phyloP scores from a whole-genome alignment of 2,797 vertebrate species.

The Oryzias dopingdopingensis region DNA sequence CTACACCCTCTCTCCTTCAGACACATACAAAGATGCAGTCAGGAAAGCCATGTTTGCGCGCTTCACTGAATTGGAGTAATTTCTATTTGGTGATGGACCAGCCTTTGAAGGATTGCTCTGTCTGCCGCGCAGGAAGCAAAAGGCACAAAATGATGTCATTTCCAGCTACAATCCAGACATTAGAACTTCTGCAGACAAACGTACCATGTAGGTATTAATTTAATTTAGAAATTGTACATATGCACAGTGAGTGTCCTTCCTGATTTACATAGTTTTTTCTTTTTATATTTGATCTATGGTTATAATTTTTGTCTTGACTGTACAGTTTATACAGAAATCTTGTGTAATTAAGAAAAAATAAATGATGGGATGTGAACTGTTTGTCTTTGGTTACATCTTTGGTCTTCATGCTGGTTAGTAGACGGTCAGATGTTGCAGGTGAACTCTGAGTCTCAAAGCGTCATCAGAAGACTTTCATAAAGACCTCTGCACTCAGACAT shows the following conservation, averaged over 20 bases:
- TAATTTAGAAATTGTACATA: constrained; percentile 78
- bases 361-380: constrained; percentile 34
- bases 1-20: constrained; percentile 89
- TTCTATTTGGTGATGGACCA: not conserved
- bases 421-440: too few relatives aligned
- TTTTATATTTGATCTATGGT: constrained; percentile 32
- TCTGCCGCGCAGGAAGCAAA: constrained; percentile 3
- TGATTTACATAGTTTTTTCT: constrained; percentile 27
- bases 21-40: constrained; percentile 96
- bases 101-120: constrained; percentile 1
- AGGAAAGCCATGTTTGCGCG: constrained; percentile 99
- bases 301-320: constrained; percentile 47
- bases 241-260: constrained; percentile 48
- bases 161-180: constrained; percentile 11
- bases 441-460: too few relatives aligned
- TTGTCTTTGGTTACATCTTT: constrained; percentile 1
- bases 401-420: too few relatives aligned
- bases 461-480: too few relatives aligned
- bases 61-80: constrained; percentile 93
- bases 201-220: constrained; percentile 19
- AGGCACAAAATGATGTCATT: constrained; percentile 3
- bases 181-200: constrained; percentile 10
- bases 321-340: constrained; percentile 75
- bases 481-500: too few relatives aligned
- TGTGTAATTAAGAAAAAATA: constrained; percentile 74